Percentiles rank a stretch among this genome's conserved stretches.
phyloP scores from a whole-genome alignment of 1,140 invertebrate genomes.

The Tetramorium alpestre region DNA sequence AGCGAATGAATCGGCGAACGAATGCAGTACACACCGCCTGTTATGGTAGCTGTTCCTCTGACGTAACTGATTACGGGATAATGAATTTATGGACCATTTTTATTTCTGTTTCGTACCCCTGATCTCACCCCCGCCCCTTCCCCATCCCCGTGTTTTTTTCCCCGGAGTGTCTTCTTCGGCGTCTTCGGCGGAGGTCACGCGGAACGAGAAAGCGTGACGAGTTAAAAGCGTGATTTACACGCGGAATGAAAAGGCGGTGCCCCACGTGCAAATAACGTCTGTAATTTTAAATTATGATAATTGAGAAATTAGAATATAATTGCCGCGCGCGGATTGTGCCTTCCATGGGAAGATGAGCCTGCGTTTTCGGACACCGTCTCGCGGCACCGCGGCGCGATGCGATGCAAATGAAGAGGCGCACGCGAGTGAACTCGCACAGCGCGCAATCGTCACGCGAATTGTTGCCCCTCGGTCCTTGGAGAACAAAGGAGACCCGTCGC shows the following conservation, averaged over 20 bases:
- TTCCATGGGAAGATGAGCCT: constrained; percentile 21
- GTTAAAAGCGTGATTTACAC: constrained; percentile 67
- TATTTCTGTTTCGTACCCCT: constrained; percentile 20
- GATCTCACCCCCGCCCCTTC: background rate
- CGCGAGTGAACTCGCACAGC: constrained; percentile 13
- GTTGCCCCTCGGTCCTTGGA: background rate
- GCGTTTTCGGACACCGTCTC: constrained; percentile 24
- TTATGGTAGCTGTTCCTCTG: constrained; percentile 40
- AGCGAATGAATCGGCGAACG: constrained; percentile 2
- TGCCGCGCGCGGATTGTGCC: constrained; percentile 2
- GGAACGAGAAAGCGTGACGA: constrained; percentile 58
- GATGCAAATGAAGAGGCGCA: constrained; percentile 26
- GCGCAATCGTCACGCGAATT: constrained; percentile 28
- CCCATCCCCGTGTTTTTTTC: constrained; percentile 30
- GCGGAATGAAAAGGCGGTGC: constrained; percentile 65
- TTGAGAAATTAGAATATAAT: constrained; percentile 60
- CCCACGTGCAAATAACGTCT: constrained; percentile 29
- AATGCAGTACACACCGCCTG: constrained; percentile 5
- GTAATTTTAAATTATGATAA: constrained; percentile 72
- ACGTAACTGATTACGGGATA: constrained; percentile 65
- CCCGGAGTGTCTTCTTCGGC: background rate
- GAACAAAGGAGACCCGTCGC: background rate
- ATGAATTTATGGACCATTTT: constrained; percentile 70
- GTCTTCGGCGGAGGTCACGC: constrained; percentile 18
- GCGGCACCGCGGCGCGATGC: background rate